Conservation (phyloP, 2,113 vertebrate genomes). For the Recurvirostra avosetta region DNA sequence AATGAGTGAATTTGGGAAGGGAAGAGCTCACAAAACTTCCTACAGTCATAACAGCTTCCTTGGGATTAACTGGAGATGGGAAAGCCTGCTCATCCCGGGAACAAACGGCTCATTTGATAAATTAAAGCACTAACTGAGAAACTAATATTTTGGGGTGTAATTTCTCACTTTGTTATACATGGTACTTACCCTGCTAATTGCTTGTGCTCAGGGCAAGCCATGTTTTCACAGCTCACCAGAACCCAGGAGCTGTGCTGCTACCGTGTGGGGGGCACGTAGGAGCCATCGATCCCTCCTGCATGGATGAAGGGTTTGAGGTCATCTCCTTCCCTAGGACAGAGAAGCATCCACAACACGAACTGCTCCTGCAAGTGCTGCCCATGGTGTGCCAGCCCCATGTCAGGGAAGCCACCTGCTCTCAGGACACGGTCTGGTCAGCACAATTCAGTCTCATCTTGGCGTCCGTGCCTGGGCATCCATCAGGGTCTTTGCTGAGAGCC, state of each 20-base stretch:
- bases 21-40: not conserved
- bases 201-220: not conserved
- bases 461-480: fast-evolving
- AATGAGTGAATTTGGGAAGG: not conserved
- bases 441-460: not conserved
- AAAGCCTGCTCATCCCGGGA: not conserved
- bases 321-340: not conserved
- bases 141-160: not conserved
- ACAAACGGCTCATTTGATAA: not conserved
- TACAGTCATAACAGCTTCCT: not conserved
- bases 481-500: not conserved
- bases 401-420: not conserved
- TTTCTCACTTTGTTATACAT: not conserved
- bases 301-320: not conserved
- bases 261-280: fast-evolving
- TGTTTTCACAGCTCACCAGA: not conserved
- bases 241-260: not conserved
- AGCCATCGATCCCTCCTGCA: not conserved
- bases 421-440: not conserved
- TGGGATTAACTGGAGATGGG: not conserved
- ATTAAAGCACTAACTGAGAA: not conserved
- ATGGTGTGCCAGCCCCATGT: fast-evolving
- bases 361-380: not conserved
- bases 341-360: fast-evolving
- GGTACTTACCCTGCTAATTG: not conserved